A percentile compares a stretch with the other conserved stretches of the same genome.
phyloP scores from a whole-genome alignment of 1,140 invertebrate species.

The Geopemphigus sp. region DNA sequence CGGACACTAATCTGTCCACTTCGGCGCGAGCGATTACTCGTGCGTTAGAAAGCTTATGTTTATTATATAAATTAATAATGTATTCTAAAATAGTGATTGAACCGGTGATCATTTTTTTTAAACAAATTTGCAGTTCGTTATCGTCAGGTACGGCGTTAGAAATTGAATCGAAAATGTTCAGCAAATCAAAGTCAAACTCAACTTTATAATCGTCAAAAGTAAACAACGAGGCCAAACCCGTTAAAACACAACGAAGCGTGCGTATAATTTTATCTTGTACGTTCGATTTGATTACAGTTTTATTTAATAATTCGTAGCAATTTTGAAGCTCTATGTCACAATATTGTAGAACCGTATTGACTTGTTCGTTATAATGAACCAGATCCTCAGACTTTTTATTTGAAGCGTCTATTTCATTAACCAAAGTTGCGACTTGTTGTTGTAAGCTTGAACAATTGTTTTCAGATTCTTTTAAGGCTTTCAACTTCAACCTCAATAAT shows the following conservation, averaged over 20 bases:
- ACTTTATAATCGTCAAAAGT: neutral
- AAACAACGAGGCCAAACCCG: conserved; percentile 8
- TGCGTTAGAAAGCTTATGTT: neutral
- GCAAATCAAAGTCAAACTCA: neutral
- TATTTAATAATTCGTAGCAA: conserved; percentile 7
- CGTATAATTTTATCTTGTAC: conserved; percentile 6
- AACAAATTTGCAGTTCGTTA: conserved; percentile 4
- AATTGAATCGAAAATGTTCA: neutral
- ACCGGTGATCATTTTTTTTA: neutral
- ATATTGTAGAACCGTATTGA: neutral
- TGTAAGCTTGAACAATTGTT: conserved; percentile 5
- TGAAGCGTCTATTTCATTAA: conserved; percentile 11
- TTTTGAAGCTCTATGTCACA: conserved; percentile 27
- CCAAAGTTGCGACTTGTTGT: conserved; percentile 14
- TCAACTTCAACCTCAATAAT: conserved; percentile 12
- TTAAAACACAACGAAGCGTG: conserved; percentile 8
- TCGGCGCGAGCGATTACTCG: neutral
- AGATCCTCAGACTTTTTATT: neutral
- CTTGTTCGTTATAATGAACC: neutral
- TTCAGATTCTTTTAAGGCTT: conserved; percentile 38
- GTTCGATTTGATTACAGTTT: neutral
- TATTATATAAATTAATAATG: neutral
- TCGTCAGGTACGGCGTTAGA: neutral
- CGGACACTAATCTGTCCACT: conserved; percentile 14
- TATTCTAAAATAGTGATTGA: conserved; percentile 6